Evolutionary conservation across 2,113 vertebrate genomes (phyloP).

Genomic region (Eublepharis macularius): DNA sequence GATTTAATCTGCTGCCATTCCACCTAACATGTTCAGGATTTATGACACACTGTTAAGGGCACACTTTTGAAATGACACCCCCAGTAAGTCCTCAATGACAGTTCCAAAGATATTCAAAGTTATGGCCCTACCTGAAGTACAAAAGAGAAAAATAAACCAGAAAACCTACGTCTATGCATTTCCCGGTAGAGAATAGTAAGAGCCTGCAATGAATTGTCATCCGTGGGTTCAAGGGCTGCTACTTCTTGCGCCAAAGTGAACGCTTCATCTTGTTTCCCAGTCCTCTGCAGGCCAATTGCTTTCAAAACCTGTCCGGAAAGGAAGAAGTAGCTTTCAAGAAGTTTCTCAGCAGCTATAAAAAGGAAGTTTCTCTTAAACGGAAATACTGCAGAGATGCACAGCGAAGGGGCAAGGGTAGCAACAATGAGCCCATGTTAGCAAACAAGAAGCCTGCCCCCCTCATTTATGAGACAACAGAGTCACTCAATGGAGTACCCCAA

Average conservation of each 20-base stretch:
- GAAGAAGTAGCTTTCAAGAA: constrained; percentile 40
- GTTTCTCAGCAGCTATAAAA: not conserved
- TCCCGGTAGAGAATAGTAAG: constrained; percentile 97
- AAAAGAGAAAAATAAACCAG: not conserved
- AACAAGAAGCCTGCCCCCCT: not conserved
- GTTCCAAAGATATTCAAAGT: not conserved
- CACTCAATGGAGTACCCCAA: not conserved
- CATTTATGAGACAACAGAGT: not conserved
- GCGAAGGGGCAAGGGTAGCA: not conserved
- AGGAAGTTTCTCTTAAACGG: not conserved
- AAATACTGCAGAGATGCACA: not conserved
- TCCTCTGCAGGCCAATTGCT: constrained; percentile 95
- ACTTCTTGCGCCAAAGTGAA: constrained; percentile 94
- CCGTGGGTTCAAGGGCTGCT: constrained; percentile 91
- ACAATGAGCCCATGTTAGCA: not conserved
- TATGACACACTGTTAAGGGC: not conserved
- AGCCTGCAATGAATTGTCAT: constrained; percentile 97
- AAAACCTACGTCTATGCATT: constrained; percentile 94
- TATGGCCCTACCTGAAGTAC: not conserved
- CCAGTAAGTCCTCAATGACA: not conserved
- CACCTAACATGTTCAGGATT: too few relatives aligned
- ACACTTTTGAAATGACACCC: not conserved
- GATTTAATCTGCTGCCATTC: not conserved
- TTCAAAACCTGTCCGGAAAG: constrained; percentile 86
- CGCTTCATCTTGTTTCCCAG: constrained; percentile 96